Evolutionary conservation across 1,140 invertebrate species (phyloP), one percentile per base, ranked within the genome.

Genomic region (Mya arenaria): DNA sequence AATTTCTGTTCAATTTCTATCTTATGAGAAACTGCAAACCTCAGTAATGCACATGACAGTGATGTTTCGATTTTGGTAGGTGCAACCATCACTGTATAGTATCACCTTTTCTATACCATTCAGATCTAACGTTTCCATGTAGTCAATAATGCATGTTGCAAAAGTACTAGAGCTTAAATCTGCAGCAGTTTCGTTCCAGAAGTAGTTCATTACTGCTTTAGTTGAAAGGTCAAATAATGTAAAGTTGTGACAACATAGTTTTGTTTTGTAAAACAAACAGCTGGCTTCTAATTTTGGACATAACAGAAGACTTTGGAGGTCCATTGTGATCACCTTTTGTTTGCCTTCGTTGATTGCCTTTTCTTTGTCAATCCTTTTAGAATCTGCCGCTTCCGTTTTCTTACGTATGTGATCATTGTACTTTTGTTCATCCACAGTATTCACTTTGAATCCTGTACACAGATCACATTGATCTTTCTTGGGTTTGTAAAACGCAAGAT

Each of bases 1-100:
- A 69, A 85, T 25, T 85, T 85, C 23, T 83, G 84, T 60, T 63
- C 69, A 25, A 85, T 79, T 62, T 74, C 71, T 25, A 74, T 39
- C 10, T 63, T 23, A 34, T 75, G 73, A 5, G 17, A 30, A 25
- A 63, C 58, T 75, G 73, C n/a, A 55, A 72, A 72, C 44, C 34
- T 6, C 34, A 62, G 39, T 41, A 75, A 58, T 32, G 73, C 73
- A 75, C 39, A 37, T 44, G n/a, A 75, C 23, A 4, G 58, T 63
- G 10, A 48, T 39, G n/a, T 75, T 63, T 3, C 73, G 25, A 75
- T 75, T 75, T 30, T 75, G 71, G 28, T 74, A 65, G 13, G 60
- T 77, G 30, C 62, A 65, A 8, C 74, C 74, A 55, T 77, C 74
- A 23, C 73, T 75, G 34, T 75, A 75, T 8, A 62, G 5, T 8